Evolutionary conservation across 2,113 vertebrate genomes (phyloP).

Genomic region (Nanorana parkeri): DNA sequence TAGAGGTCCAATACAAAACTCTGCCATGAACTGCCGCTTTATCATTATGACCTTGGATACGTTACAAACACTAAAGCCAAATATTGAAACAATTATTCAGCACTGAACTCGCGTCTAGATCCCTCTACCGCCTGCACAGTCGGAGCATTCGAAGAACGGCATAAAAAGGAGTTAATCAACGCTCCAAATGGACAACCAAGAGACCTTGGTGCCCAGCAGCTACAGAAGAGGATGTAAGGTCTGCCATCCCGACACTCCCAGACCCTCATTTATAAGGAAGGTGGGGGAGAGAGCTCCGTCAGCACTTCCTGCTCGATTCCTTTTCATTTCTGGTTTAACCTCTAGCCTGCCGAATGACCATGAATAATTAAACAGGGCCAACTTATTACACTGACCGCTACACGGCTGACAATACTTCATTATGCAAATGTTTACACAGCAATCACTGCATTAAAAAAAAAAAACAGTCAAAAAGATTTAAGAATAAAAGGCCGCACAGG

Average conservation of each 20-base stretch:
- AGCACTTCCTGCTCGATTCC: slow-evolving; percentile 70
- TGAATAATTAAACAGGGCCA: not conserved
- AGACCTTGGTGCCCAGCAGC: not conserved
- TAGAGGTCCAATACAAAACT: not conserved
- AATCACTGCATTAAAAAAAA: too few relatives aligned
- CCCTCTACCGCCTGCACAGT: not conserved
- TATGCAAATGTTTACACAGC: too few relatives aligned
- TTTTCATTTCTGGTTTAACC: slow-evolving; percentile 67
- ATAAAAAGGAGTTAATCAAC: too few relatives aligned
- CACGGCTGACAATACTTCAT: too few relatives aligned
- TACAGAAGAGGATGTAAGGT: not conserved
- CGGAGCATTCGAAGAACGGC: not conserved
- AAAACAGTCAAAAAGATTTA: too few relatives aligned
- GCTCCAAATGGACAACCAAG: not conserved
- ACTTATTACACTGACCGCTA: not conserved
- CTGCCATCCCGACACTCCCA: slow-evolving; percentile 8
- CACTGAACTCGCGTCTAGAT: not conserved
- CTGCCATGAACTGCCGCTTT: not conserved
- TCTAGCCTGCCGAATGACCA: not conserved
- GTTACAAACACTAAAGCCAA: not conserved
- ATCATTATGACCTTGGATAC: slow-evolving; percentile 27
- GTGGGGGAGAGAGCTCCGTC: slow-evolving; percentile 61
- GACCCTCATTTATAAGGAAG: slow-evolving; percentile 16
- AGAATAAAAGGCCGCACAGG: too few relatives aligned
- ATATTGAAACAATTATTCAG: not conserved